These are phyloP conservation scores for Lindbergichthys nudifrons DNA, from an alignment of 2,797 vertebrate species.

Conservation along the genomic window DNA sequence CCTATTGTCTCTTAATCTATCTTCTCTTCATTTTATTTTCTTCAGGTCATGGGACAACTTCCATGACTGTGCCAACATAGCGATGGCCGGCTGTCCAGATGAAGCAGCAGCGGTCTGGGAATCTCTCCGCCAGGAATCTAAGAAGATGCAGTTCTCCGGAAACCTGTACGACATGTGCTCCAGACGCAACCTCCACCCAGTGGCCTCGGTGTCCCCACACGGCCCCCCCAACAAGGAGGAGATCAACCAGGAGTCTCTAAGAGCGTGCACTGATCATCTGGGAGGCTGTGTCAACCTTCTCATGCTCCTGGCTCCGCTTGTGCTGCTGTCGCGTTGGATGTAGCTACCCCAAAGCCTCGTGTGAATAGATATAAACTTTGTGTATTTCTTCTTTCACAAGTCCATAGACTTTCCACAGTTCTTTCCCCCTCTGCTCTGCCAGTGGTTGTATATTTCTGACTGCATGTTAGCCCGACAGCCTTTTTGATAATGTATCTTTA, in stretches of 20 bases:
- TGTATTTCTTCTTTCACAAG: conserved; percentile 54
- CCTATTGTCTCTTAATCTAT: not conserved
- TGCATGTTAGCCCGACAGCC: conserved; percentile 71
- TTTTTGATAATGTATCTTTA: conserved; percentile 71
- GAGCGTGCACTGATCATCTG: conserved; percentile 61
- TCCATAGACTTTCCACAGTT: conserved; percentile 55
- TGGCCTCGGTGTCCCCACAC: conserved; percentile 46
- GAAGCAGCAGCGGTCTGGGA: conserved; percentile 92
- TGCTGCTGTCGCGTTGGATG: conserved; percentile 67
- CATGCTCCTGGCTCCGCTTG: conserved; percentile 56
- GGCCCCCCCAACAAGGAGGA: conserved; percentile 71
- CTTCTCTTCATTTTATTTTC: not conserved
- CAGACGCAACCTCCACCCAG: conserved; percentile 68
- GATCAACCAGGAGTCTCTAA: conserved; percentile 92
- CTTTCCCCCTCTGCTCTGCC: conserved; percentile 53
- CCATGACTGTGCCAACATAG: conserved; percentile 88
- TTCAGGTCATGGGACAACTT: conserved; percentile 94
- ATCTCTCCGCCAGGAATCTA: conserved; percentile 92
- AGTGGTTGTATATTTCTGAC: conserved; percentile 59
- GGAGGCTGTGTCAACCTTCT: conserved; percentile 32
- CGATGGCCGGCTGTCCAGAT: conserved; percentile 89
- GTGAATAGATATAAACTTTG: conserved; percentile 67
- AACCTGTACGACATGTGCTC: conserved; percentile 93
- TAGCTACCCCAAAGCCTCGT: conserved; percentile 53
- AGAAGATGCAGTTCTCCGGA: conserved; percentile 91